Evolutionary conservation across 1,140 invertebrate genomes (phyloP).

Genomic region (Orius insidiosus): DNA sequence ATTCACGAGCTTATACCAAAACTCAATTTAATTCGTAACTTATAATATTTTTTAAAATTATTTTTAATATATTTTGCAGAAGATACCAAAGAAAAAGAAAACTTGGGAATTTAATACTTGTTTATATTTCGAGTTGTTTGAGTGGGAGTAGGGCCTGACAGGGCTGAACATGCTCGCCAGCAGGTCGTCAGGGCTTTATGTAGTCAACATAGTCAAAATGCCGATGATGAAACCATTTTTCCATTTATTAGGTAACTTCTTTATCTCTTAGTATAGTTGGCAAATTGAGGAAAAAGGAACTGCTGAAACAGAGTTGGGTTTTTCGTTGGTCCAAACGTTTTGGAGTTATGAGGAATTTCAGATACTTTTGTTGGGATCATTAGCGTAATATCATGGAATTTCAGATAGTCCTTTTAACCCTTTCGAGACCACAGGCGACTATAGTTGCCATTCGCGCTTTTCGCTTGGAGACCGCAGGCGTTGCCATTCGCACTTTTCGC

Average conservation of each 20-base stretch:
- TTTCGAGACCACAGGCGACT: no score
- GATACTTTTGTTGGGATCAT: no score
- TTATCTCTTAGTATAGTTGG: no score
- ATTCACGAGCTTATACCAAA: conserved; percentile 56
- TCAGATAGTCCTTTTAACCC: no score
- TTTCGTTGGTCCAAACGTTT: no score
- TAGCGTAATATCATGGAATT: no score
- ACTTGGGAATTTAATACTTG: conserved; percentile 72
- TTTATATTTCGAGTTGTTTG: conserved; percentile 86
- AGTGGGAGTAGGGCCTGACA: conserved; percentile 78
- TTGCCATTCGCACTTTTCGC: no score
- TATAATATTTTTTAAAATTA: not conserved
- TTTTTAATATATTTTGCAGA: not conserved
- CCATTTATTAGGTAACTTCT: conserved; percentile 54
- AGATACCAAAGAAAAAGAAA: conserved; percentile 20
- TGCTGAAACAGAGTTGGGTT: no score
- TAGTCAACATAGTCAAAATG: conserved; percentile 45
- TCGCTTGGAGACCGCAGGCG: no score
- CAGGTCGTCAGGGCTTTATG: conserved; percentile 35
- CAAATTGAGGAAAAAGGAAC: no score
- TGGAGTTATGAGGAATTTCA: no score
- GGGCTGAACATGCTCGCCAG: conserved; percentile 52
- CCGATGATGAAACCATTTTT: conserved; percentile 49
- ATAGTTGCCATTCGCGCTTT: no score
- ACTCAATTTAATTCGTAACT: conserved; percentile 2